phyloP scores from a whole-genome alignment of 2,797 vertebrate species.

The Syndactyla subalaris region DNA sequence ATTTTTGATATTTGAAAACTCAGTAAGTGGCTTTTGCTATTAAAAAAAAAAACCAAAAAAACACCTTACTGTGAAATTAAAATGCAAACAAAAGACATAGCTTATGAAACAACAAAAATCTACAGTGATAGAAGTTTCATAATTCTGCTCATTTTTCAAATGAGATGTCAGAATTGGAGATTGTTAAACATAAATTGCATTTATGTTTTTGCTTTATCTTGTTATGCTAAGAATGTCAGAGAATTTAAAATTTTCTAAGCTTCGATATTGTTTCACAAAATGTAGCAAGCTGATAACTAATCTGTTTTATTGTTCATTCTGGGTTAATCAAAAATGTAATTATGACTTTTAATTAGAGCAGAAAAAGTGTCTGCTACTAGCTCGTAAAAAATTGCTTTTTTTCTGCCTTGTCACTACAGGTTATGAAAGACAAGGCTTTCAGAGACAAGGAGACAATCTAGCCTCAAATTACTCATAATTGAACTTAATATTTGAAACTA shows the following conservation, averaged over 20 bases:
- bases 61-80: background rate
- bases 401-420: slow-evolving; percentile 46
- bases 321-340: slow-evolving; percentile 62
- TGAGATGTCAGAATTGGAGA: background rate
- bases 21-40: background rate
- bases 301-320: slow-evolving; percentile 55
- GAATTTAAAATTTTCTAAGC: slow-evolving; percentile 21
- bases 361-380: slow-evolving; percentile 40
- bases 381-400: slow-evolving; percentile 42
- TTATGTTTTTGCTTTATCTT: slow-evolving; percentile 27
- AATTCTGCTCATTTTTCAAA: slow-evolving; percentile 7
- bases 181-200: background rate
- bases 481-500: slow-evolving; percentile 49
- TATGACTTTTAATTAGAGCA: slow-evolving; percentile 63
- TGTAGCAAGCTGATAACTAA: slow-evolving; percentile 44
- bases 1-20: background rate
- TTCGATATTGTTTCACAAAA: background rate
- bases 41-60: background rate
- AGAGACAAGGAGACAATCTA: slow-evolving; percentile 30
- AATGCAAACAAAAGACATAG: background rate
- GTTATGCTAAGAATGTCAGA: background rate
- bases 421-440: slow-evolving; percentile 54
- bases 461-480: slow-evolving; percentile 57
- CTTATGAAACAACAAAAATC: background rate
- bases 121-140: background rate